phyloP scores from a whole-genome alignment of 1,140 invertebrate genomes.

The Cherax quadricarinatus region DNA sequence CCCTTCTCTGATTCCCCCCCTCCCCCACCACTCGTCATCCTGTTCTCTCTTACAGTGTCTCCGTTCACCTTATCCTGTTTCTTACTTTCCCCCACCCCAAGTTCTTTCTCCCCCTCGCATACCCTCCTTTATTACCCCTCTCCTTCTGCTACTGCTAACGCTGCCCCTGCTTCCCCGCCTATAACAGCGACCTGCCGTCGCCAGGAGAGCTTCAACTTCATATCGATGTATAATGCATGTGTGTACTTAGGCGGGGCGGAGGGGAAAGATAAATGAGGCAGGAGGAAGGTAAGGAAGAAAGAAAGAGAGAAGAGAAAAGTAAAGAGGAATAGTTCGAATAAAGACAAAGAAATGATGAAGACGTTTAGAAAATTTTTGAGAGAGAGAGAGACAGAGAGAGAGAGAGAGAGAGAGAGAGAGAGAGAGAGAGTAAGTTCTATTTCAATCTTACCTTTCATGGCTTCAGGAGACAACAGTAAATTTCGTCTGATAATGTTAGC shows the following conservation, averaged over 20 bases:
- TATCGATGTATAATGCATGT: conserved; percentile 15
- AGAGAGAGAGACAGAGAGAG: too few relatives aligned
- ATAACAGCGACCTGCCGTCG: neutral
- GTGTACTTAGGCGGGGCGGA: neutral
- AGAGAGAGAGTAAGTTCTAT: too few relatives aligned
- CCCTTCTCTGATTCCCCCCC: neutral
- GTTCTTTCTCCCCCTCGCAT: neutral
- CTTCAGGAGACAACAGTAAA: too few relatives aligned
- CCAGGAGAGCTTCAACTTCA: conserved; percentile 1
- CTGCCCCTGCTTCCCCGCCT: neutral
- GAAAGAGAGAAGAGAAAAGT: neutral
- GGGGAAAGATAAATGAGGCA: neutral
- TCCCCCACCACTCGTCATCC: neutral
- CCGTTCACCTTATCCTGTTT: too few relatives aligned
- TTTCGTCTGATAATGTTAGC: too few relatives aligned
- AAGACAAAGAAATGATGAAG: too few relatives aligned
- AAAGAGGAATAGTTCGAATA: too few relatives aligned
- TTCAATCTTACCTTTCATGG: too few relatives aligned
- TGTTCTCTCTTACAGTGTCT: too few relatives aligned
- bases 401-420: too few relatives aligned
- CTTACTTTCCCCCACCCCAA: too few relatives aligned
- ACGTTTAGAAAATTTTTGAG: too few relatives aligned
- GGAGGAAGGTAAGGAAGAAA: neutral
- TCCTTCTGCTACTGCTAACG: neutral
- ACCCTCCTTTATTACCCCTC: neutral